A percentile compares a stretch with the other conserved stretches of the same genome.
Conservation (phyloP, 2,888 invertebrate species). For the Phoronis australis region DNA sequence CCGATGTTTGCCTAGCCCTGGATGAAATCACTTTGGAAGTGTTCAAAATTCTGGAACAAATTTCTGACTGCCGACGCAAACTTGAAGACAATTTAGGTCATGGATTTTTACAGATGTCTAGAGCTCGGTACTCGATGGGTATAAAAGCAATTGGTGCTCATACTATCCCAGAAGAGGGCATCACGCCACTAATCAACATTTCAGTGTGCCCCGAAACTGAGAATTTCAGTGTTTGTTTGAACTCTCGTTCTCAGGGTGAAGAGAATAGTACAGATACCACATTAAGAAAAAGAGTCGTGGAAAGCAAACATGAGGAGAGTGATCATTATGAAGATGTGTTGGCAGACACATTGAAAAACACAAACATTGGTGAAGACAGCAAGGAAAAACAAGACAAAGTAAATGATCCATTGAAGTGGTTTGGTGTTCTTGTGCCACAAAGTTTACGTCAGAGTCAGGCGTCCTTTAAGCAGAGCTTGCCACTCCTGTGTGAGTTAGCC, state of each 20-base stretch:
- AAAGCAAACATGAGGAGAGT: not conserved
- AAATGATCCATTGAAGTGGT: slow-evolving; percentile 73
- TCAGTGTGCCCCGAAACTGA: too few species aligned
- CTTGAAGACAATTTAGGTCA: slow-evolving; percentile 21
- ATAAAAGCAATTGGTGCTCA: slow-evolving; percentile 25
- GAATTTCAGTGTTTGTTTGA: too few species aligned
- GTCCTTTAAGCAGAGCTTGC: too few species aligned
- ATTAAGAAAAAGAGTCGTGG: not conserved
- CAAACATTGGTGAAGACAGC: not conserved
- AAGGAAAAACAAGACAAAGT: not conserved
- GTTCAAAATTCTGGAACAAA: slow-evolving; percentile 18
- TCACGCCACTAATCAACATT: not conserved
- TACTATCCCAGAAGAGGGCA: too few species aligned
- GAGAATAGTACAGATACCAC: not conserved
- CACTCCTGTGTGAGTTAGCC: too few species aligned
- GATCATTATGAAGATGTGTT: not conserved
- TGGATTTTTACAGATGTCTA: slow-evolving; percentile 26
- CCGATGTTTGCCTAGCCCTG: slow-evolving; percentile 16
- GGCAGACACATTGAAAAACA: not conserved
- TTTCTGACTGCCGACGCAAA: slow-evolving; percentile 20
- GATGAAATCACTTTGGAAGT: slow-evolving; percentile 22
- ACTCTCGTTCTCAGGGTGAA: not conserved
- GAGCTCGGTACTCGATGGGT: slow-evolving; percentile 39
- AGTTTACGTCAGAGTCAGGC: slow-evolving; percentile 70
- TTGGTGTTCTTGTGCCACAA: slow-evolving; percentile 78